Evolutionary conservation across 2,113 vertebrate genomes (phyloP).

Genomic region (Lynx canadensis): DNA sequence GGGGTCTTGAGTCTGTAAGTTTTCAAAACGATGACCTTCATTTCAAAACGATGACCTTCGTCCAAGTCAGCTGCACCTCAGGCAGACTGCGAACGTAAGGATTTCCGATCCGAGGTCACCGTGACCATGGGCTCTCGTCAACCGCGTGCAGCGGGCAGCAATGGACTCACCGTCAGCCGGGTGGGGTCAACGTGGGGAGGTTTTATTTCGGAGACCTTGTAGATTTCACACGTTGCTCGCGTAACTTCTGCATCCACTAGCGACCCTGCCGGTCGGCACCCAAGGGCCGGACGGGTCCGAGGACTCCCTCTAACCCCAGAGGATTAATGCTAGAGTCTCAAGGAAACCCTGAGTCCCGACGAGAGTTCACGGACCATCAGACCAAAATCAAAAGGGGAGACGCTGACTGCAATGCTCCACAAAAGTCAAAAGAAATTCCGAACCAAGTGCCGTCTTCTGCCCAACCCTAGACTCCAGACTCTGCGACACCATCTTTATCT

Average conservation of each 20-base stretch:
- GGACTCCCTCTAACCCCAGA: constrained; percentile 79
- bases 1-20: constrained; percentile 82
- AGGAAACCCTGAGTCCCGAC: constrained; percentile 82
- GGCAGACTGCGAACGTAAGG: constrained; percentile 55
- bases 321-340: constrained; percentile 79
- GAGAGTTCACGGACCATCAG: constrained; percentile 80
- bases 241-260: constrained; percentile 74
- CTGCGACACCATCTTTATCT: constrained; percentile 91
- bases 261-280: constrained; percentile 70
- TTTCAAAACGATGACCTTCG: constrained; percentile 78
- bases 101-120: not conserved
- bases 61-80: constrained; percentile 44
- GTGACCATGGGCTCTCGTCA: constrained; percentile 8
- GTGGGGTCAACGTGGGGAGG: not conserved
- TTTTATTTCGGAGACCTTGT: constrained; percentile 66
- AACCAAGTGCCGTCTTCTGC: constrained; percentile 84
- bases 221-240: constrained; percentile 70
- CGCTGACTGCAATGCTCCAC: constrained; percentile 83
- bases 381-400: constrained; percentile 80
- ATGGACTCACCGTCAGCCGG: constrained; percentile 59
- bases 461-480: constrained; percentile 85
- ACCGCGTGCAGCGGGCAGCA: constrained; percentile 77
- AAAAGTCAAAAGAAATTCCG: constrained; percentile 83
- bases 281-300: constrained; percentile 68
- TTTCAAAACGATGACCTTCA: constrained; percentile 82